Evolutionary conservation across 2,888 invertebrate genomes (phyloP).

Genomic region (Merodon equestris): DNA sequence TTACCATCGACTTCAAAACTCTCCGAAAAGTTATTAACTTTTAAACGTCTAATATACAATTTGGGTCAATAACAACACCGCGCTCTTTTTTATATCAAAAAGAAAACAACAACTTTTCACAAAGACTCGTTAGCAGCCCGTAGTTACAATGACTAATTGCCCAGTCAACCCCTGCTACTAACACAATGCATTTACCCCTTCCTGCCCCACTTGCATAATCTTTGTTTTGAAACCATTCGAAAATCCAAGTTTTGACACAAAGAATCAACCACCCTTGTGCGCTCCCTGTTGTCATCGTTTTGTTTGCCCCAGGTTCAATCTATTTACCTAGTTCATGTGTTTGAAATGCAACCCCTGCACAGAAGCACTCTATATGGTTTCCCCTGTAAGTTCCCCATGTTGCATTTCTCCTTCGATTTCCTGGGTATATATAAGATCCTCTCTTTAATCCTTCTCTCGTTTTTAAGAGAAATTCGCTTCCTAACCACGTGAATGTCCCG

Average conservation of each 20-base stretch:
- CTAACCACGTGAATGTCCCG: slow-evolving; percentile 59
- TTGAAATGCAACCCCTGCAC: not conserved
- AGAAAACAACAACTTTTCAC: no score
- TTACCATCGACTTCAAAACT: no score
- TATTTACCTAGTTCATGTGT: slow-evolving; percentile 24
- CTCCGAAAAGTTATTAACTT: no score
- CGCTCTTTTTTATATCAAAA: no score
- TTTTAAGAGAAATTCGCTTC: slow-evolving; percentile 23
- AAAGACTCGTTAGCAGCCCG: not conserved
- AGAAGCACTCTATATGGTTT: not conserved
- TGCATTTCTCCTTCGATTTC: slow-evolving; percentile 17
- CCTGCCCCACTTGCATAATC: slow-evolving; percentile 11
- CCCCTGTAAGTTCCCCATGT: slow-evolving; percentile 41
- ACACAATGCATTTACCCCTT: not conserved
- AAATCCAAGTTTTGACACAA: slow-evolving; percentile 5
- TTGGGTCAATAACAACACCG: no score
- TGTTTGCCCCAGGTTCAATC: slow-evolving; percentile 13
- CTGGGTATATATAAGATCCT: not conserved
- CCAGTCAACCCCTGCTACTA: not conserved
- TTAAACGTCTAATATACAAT: no score
- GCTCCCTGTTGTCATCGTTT: slow-evolving; percentile 10
- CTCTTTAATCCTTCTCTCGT: slow-evolving; percentile 20
- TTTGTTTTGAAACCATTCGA: slow-evolving; percentile 8
- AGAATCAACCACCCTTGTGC: slow-evolving; percentile 7
- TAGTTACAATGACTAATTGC: not conserved